Percentiles rank a stretch among this genome's conserved stretches.
phyloP scores from a whole-genome alignment of 2,797 vertebrate species.

The Percopsis omiscomaycus region DNA sequence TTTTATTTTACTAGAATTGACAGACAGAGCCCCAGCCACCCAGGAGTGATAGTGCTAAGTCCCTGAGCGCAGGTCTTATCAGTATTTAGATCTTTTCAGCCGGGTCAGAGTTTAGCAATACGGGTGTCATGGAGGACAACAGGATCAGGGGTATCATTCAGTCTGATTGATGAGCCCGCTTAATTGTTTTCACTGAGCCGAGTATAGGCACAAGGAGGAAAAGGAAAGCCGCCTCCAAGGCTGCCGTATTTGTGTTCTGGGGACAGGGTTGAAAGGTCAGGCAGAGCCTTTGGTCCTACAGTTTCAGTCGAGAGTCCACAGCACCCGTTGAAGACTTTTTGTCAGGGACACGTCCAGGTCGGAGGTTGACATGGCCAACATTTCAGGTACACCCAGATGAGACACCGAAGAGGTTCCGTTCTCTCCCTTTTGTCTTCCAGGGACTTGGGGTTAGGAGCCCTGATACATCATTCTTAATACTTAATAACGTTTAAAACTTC shows the following conservation, averaged over 20 bases:
- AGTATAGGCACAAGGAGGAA: conserved; percentile 66
- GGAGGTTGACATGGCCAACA: too few species aligned
- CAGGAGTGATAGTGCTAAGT: conserved; percentile 26
- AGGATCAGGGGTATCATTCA: conserved; percentile 65
- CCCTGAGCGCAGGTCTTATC: conserved; percentile 21
- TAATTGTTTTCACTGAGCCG: conserved; percentile 63
- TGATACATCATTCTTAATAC: too few species aligned
- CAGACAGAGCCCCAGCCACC: conserved; percentile 22
- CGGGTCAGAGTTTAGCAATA: conserved; percentile 69
- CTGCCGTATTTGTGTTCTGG: conserved; percentile 67
- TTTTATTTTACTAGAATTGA: conserved; percentile 27
- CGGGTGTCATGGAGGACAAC: conserved; percentile 63
- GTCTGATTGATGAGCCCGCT: conserved; percentile 68
- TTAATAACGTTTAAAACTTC: too few species aligned
- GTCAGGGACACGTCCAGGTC: too few species aligned
- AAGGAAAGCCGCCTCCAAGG: conserved; percentile 72
- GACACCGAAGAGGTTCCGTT: too few species aligned
- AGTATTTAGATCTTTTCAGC: conserved; percentile 49
- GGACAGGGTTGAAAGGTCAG: conserved; percentile 63
- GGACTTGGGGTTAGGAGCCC: too few species aligned
- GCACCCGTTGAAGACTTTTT: too few species aligned
- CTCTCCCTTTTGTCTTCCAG: too few species aligned
- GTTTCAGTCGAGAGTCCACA: too few species aligned
- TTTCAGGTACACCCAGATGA: too few species aligned
- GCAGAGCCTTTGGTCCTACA: conserved; percentile 22